Base-by-base conservation (phyloP, 2,113 vertebrate genomes). In the Marmota monax region DNA sequence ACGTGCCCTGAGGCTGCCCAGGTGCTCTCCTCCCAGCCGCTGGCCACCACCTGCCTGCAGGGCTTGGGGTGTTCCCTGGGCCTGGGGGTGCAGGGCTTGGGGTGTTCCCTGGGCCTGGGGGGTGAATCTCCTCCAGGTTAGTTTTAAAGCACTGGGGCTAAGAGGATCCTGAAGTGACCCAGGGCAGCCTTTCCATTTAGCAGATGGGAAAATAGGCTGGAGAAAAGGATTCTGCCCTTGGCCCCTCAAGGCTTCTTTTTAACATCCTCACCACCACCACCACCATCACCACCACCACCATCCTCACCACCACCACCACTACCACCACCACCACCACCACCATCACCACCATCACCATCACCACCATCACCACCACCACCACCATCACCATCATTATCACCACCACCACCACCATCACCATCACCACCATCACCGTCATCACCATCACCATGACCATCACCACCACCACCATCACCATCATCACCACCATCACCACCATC, bases 1-100 rank as follows among this genome's bases (percentile, higher is more conserved):
- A 23, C 2, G 22, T 9, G 16, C 12, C 4, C 16, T 0, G 5
- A 6, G 48, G 78, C 51, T 18, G 37, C 22, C 48, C 5, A 2
- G 5, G 2, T 63, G 29, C 34, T 18, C 13, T 20, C 7, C 14
- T 7, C 22, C 4, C 13, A 5, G 16, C 14, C 11, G 69, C 37
- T 37, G 6, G 42, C 37, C 53, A 25, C 25, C 10, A 18, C 48
- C 67, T 29, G n/a, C 29, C 61, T 63, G 12, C 14, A 76, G n/a
- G 42, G 42, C 42, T 42, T 42, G 42, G 42, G 42, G 42, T 42
- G 42, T 42, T 42, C 42, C 42, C 42, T 42, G 42, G 42, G 42
- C 42, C 42, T 42, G 42, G 42, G 42, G 42, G 42, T 42, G 42
- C 42, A 42, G 42, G 42, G 42, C 42, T 42, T 42, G 42, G 42